Conservation (phyloP, 2,113 vertebrate genomes). For the Pterophyllum scalare region DNA sequence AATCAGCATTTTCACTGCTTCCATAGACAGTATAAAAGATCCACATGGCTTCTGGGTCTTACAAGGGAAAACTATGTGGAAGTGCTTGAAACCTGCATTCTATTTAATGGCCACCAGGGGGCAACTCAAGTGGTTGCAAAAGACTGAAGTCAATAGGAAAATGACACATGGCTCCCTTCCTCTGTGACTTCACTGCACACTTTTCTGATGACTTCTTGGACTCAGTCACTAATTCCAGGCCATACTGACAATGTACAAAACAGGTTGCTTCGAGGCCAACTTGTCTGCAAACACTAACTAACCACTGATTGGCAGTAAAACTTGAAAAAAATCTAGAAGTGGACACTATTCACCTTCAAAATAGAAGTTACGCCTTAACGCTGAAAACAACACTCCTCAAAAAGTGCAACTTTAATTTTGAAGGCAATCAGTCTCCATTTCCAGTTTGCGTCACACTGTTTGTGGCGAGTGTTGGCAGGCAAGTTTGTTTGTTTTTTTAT, state of each 20-base stretch:
- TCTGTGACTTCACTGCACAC: neutral
- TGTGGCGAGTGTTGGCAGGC: too few species aligned
- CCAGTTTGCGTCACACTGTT: too few species aligned
- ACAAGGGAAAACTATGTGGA: neutral
- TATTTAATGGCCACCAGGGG: neutral
- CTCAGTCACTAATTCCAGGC: neutral
- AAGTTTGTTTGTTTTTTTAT: too few species aligned
- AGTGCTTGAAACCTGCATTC: slow-evolving; percentile 1
- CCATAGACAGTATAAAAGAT: neutral
- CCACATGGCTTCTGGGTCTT: neutral
- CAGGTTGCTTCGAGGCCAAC: too few species aligned
- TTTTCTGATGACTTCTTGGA: neutral
- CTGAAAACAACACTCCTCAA: too few species aligned
- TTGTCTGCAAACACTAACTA: too few species aligned
- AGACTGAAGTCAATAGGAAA: neutral
- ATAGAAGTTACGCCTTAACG: too few species aligned
- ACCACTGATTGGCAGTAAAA: too few species aligned
- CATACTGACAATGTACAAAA: neutral
- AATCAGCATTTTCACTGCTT: neutral
- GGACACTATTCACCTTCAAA: too few species aligned
- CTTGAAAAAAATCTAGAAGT: too few species aligned
- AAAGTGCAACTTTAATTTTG: too few species aligned
- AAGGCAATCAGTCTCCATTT: too few species aligned
- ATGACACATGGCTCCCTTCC: neutral
- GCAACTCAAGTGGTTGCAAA: neutral